Percentiles rank a stretch among this genome's conserved stretches.
Evolutionary conservation across 2,113 vertebrate genomes (phyloP).

Genomic region (Smithornis capensis): DNA sequence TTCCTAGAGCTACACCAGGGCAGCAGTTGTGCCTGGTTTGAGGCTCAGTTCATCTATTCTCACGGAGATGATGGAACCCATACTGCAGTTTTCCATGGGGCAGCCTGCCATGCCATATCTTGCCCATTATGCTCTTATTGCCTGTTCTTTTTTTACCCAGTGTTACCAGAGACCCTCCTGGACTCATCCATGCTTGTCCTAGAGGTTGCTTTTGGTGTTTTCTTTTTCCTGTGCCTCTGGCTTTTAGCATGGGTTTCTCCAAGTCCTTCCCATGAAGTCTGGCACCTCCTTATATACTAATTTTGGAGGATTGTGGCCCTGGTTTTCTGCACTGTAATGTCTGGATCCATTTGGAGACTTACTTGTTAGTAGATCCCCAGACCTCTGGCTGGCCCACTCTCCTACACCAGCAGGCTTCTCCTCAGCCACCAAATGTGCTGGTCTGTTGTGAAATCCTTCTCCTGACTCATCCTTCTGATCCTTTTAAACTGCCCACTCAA

Average conservation of each 20-base stretch:
- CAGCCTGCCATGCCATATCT: not conserved
- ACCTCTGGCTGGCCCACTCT: not conserved
- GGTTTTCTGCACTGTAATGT: not conserved
- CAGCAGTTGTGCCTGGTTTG: not conserved
- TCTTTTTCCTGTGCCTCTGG: not conserved
- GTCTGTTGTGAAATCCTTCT: not conserved
- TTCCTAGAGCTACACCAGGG: not conserved
- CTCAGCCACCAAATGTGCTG: not conserved
- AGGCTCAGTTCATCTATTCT: not conserved
- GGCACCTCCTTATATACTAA: not conserved
- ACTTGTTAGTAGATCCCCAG: not conserved
- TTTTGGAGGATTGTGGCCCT: not conserved
- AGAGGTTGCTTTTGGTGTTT: not conserved
- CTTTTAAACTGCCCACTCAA: not conserved
- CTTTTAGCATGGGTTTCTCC: not conserved
- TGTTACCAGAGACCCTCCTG: not conserved
- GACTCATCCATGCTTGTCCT: not conserved
- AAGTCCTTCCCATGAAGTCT: not conserved
- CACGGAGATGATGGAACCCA: not conserved
- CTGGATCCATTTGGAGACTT: not conserved
- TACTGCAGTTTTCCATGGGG: not conserved
- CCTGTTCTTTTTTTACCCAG: not conserved
- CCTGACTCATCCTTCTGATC: conserved; percentile 11
- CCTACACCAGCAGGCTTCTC: not conserved
- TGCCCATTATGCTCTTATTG: not conserved